These are phyloP conservation scores for Yponomeuta evonymella DNA, from an alignment of 2,888 invertebrate species.

Conservation along the genomic window DNA sequence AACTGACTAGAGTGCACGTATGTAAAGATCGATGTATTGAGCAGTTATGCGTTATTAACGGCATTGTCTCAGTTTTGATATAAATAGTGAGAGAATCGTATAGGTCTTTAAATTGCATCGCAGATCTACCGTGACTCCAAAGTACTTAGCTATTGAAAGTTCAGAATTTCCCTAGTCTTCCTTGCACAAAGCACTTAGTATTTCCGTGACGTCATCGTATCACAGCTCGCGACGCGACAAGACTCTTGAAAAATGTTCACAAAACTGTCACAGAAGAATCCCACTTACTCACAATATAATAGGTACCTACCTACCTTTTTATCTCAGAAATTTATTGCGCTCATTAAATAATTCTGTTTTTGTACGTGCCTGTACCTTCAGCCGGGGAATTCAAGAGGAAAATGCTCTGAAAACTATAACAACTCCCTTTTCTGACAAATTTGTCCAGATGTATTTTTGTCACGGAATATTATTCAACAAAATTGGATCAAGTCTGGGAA, in stretches of 20 bases:
- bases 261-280: not conserved
- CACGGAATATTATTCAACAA: not conserved
- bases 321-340: conserved; percentile 2
- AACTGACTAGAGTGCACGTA: no score
- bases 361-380: not conserved
- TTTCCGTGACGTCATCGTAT: not conserved
- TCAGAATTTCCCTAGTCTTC: not conserved
- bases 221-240: not conserved
- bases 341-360: conserved; percentile 22
- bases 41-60: not conserved
- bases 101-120: not conserved
- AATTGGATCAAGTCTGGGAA: not conserved
- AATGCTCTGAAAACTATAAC: not conserved
- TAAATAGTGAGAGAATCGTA: not conserved
- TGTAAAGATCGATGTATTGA: no score
- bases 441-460: not conserved
- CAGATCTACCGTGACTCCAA: not conserved
- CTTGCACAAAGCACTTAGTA: conserved; percentile 1
- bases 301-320: not conserved
- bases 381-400: not conserved
- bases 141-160: not conserved
- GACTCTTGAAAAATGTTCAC: not conserved
- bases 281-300: not conserved
- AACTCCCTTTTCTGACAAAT: not conserved
- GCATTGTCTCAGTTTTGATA: not conserved